A percentile compares a stretch with the other conserved stretches of the same genome.
Conservation (phyloP, 2,797 vertebrate genomes). For the Knipowitschia caucasica region DNA sequence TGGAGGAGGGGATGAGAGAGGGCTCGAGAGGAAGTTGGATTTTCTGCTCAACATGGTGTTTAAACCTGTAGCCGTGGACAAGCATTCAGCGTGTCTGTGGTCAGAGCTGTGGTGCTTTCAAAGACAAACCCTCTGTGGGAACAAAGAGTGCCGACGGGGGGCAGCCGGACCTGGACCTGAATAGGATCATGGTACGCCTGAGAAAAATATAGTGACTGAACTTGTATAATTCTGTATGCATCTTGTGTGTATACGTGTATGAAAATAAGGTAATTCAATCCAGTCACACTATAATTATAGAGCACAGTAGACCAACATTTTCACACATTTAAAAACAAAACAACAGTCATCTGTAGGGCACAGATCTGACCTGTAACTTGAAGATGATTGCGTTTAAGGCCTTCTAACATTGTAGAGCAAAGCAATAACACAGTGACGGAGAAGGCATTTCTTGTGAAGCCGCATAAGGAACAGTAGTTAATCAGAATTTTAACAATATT, state of each 20-base stretch:
- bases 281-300: too few relatives aligned
- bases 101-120: constrained; percentile 19
- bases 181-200: constrained; percentile 2
- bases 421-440: neutral
- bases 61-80: constrained; percentile 23
- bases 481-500: too few relatives aligned
- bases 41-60: constrained; percentile 47
- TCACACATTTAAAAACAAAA: too few relatives aligned
- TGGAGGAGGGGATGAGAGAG: constrained; percentile 27
- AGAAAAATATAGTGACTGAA: constrained; percentile 5
- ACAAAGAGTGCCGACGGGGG: constrained; percentile 7
- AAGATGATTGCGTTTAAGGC: neutral
- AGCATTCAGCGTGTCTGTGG: constrained; percentile 13
- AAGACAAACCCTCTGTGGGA: constrained; percentile 18
- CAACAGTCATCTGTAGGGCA: too few relatives aligned
- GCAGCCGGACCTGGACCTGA: neutral
- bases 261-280: too few relatives aligned
- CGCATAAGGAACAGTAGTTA: too few relatives aligned
- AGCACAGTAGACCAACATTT: too few relatives aligned
- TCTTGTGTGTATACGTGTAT: too few relatives aligned
- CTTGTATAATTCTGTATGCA: too few relatives aligned
- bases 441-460: neutral
- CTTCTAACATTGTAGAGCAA: neutral
- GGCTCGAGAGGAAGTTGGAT: constrained; percentile 37
- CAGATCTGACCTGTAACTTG: too few relatives aligned